Base-by-base conservation (phyloP, 2,113 vertebrate genomes). In the Sminthopsis crassicaudata region DNA sequence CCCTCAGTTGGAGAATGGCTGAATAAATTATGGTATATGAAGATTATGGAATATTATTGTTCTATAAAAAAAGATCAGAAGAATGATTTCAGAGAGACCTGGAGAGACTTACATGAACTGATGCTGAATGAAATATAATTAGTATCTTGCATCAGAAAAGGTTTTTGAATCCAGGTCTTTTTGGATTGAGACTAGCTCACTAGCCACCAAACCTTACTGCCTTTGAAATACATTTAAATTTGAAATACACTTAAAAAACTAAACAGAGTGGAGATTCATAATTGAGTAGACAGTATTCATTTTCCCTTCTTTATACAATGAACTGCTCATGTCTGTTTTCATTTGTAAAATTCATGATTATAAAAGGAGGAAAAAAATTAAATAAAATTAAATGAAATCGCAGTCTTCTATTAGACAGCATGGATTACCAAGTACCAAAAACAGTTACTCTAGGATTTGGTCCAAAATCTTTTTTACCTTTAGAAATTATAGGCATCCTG, bases 401-500 rank as follows among this genome's bases (percentile, higher is more conserved):
- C 91, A 1, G n/a, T 46, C 0, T 95, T 0, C 27, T 93, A 46
- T 46, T 46, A 89, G 16, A 90, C 42, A 14, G 19, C 2, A 22
- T 89, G 46, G 76, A 52, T 92, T 54, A 89, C n/a, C 30, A 24
- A 92, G 52, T 90, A 84, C 42, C 53, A 51, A 90, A 94, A 53
- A 0, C 53, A 27, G 84, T 93, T 57, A 48, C 46, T 50, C 46
- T 93, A 10, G 12, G 54, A 88, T 0, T 91, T 96, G 92, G 46
- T 92, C 42, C 46, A 94, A 52, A 93, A 90, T 92, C 30, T 25
- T 93, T 5, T 12, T 91, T 54, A 8, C 90, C 6, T 96, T 5
- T 50, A 95, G 94, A 95, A 84, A 90, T 92, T 94, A n/a, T 52
- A 94, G 54, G 91, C 96, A 57, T 57, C 23, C 30, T 89, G 95